These are phyloP conservation scores for Orgyia antiqua DNA, from an alignment of 2,888 invertebrate species.

Conservation along the genomic window DNA sequence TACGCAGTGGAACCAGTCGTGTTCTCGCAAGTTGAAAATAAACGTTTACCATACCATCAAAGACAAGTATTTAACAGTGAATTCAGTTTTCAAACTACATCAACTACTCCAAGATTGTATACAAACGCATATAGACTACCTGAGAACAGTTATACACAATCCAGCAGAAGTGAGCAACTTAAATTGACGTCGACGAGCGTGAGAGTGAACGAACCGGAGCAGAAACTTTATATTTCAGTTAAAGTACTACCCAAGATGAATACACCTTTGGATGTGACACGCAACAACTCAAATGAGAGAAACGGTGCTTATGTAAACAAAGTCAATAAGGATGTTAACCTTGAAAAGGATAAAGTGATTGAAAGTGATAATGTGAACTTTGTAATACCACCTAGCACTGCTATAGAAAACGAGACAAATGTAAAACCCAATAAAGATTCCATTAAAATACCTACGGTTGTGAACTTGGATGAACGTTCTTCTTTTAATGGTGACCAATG, in stretches of 20 bases:
- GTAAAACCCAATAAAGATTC: slow-evolving; percentile 11
- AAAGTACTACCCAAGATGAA: slow-evolving; percentile 12
- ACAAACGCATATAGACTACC: slow-evolving; percentile 16
- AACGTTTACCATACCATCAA: slow-evolving; percentile 13
- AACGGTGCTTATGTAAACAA: slow-evolving; percentile 4
- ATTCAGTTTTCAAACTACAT: slow-evolving; percentile 7
- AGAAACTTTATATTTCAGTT: slow-evolving; percentile 21
- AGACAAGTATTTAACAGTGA: slow-evolving; percentile 15
- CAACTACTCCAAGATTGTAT: slow-evolving; percentile 16
- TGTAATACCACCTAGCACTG: slow-evolving; percentile 5
- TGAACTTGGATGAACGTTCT: slow-evolving; percentile 39
- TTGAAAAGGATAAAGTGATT: slow-evolving; percentile 2
- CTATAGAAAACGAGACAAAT: slow-evolving; percentile 17
- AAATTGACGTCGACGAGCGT: slow-evolving; percentile 20
- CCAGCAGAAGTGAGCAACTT: slow-evolving; percentile 11
- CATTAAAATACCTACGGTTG: slow-evolving; percentile 19
- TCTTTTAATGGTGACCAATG: slow-evolving; percentile 48
- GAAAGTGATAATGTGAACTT: slow-evolving; percentile 4
- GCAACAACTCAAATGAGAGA: neutral
- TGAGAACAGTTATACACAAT: slow-evolving; percentile 13
- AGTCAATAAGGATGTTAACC: neutral
- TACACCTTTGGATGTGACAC: slow-evolving; percentile 13
- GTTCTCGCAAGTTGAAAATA: slow-evolving; percentile 23
- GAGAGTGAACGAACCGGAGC: slow-evolving; percentile 20
- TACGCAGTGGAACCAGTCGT: slow-evolving; percentile 30